Conservation (phyloP, 1,140 invertebrate genomes). For the Pentalonia nigronervosa region DNA sequence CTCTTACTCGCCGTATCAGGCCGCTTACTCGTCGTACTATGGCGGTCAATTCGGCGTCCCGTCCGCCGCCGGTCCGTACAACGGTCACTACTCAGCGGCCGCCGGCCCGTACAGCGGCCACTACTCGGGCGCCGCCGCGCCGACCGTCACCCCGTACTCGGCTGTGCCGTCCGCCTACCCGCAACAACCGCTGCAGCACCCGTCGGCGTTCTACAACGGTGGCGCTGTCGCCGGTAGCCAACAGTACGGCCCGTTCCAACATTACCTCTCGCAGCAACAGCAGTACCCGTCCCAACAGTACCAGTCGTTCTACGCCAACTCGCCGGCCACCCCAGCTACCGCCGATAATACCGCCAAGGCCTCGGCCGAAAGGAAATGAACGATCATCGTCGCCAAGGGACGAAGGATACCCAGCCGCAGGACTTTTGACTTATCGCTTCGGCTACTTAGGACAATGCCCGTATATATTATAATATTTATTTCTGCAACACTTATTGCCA, state of each 20-base stretch:
- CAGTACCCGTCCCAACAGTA: slow-evolving; percentile 12
- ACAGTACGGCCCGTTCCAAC: neutral
- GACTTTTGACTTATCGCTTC: neutral
- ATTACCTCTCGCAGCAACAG: neutral
- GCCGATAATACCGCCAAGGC: neutral
- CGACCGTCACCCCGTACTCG: neutral
- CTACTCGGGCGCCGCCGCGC: neutral
- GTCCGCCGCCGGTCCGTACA: neutral
- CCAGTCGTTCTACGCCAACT: neutral
- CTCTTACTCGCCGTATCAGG: neutral
- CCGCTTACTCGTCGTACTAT: neutral
- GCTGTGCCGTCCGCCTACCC: neutral
- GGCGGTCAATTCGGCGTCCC: neutral
- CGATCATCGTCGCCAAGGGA: neutral
- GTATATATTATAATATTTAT: neutral
- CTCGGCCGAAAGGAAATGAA: neutral
- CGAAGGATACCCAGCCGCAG: neutral
- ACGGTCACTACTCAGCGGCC: neutral
- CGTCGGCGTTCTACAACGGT: neutral
- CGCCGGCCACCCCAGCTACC: neutral
- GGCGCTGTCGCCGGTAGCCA: neutral
- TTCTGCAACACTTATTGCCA: neutral
- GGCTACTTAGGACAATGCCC: neutral
- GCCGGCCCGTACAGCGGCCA: neutral
- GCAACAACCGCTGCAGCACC: neutral